Conservation (phyloP, 2,113 vertebrate genomes). For the Hassar affinis region DNA sequence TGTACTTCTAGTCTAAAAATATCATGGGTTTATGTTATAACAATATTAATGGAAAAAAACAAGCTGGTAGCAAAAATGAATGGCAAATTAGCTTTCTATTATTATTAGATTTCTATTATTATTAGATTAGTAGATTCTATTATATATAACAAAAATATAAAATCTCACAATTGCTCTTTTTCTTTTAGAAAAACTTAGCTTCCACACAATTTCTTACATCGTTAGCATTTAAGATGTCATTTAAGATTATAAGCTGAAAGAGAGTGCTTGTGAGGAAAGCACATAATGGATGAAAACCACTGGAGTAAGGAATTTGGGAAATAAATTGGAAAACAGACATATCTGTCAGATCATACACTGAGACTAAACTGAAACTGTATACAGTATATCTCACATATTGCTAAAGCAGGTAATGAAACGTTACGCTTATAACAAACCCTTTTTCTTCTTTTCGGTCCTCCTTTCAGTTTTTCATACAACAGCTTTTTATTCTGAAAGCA, state of each 20-base stretch:
- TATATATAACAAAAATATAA: background rate
- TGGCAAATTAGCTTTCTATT: too few relatives aligned
- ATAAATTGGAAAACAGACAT: background rate
- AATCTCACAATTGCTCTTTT: background rate
- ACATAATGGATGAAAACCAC: background rate
- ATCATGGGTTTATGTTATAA: background rate
- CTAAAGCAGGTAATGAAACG: conserved; percentile 21
- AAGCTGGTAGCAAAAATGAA: background rate
- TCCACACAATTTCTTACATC: background rate
- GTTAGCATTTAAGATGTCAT: background rate
- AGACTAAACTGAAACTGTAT: background rate
- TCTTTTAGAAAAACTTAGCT: background rate
- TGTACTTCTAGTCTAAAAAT: background rate
- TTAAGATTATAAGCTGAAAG: background rate
- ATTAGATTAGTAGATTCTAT: background rate
- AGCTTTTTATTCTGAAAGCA: conserved; percentile 86
- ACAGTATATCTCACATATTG: background rate
- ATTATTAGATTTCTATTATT: too few relatives aligned
- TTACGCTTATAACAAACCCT: conserved; percentile 74
- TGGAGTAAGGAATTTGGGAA: background rate
- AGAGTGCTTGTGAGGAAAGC: background rate
- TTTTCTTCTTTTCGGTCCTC: conserved; percentile 85
- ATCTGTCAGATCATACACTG: background rate
- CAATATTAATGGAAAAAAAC: background rate
- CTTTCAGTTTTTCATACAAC: conserved; percentile 89